Percentiles rank a stretch among this genome's conserved stretches.
These are phyloP conservation scores for Drosophila busckii DNA, from an alignment of 1,140 invertebrate species.

Conservation along the genomic window DNA sequence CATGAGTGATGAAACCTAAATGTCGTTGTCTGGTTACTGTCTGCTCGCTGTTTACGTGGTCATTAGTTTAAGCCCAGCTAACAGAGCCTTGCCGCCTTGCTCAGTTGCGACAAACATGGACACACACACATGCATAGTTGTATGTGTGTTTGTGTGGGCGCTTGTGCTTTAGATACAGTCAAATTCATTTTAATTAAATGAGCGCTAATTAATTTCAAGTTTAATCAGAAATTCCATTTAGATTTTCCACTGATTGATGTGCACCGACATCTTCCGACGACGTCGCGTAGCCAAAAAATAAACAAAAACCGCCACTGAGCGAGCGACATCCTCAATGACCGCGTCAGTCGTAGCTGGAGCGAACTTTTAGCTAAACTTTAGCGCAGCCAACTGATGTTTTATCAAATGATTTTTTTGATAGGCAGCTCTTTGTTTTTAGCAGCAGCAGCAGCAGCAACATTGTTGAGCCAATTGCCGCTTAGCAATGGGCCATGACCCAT, in stretches of 20 bases:
- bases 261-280: conserved; percentile 61
- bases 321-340: conserved; percentile 13
- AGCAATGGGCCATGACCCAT: conserved; percentile 67
- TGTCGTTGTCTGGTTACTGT: conserved; percentile 76
- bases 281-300: conserved; percentile 35
- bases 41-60: conserved; percentile 61
- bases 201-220: conserved; percentile 77
- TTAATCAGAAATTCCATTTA: conserved; percentile 78
- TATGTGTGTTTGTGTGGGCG: conserved; percentile 15
- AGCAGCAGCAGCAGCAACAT: conserved; percentile 1
- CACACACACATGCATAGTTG: neutral
- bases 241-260: conserved; percentile 76
- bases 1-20: conserved; percentile 66
- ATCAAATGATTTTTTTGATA: too few relatives aligned
- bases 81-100: too few relatives aligned
- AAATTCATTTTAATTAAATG: conserved; percentile 76
- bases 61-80: conserved; percentile 67
- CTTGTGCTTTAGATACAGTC: conserved; percentile 35
- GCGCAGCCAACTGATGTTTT: too few relatives aligned
- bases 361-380: too few relatives aligned
- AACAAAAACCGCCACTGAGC: conserved; percentile 28
- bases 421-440: too few relatives aligned
- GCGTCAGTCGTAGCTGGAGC: too few relatives aligned
- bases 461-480: conserved; percentile 21
- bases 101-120: neutral